These are phyloP conservation scores for Leucosticte australis DNA, from an alignment of 2,113 vertebrate species.

Conservation along the genomic window DNA sequence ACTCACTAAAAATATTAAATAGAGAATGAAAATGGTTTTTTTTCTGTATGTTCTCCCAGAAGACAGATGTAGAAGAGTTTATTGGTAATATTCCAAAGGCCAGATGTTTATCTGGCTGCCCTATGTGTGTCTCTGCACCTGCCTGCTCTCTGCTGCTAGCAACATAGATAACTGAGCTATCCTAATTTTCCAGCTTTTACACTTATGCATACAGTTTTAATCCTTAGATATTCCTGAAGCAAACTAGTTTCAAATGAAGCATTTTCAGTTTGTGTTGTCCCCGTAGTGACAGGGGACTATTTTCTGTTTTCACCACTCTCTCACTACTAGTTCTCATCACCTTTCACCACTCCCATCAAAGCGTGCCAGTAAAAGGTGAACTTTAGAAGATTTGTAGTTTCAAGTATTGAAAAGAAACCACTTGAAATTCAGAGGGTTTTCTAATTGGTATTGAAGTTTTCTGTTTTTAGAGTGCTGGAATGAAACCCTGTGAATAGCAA, in stretches of 20 bases:
- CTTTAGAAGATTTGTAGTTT: neutral
- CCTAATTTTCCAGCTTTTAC: neutral
- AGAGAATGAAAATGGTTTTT: neutral
- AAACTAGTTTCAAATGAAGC: neutral
- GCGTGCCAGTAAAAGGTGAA: neutral
- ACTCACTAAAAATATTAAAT: neutral
- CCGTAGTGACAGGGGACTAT: neutral
- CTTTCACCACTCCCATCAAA: neutral
- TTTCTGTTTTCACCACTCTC: neutral
- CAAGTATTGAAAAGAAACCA: neutral
- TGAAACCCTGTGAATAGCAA: neutral
- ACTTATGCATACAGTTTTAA: neutral
- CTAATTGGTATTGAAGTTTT: neutral
- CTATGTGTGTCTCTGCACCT: neutral
- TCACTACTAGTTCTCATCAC: neutral
- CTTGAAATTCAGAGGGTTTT: neutral
- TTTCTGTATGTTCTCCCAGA: neutral
- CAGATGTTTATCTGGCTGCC: neutral
- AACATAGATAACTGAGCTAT: neutral
- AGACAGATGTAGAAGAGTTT: neutral
- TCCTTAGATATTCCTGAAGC: neutral
- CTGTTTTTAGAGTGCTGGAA: neutral
- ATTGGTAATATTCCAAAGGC: neutral
- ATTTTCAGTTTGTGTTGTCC: neutral
- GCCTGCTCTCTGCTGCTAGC: neutral